These are phyloP conservation scores for Nothoprocta pentlandii DNA, from an alignment of 2,113 vertebrate genomes.

Conservation along the genomic window DNA sequence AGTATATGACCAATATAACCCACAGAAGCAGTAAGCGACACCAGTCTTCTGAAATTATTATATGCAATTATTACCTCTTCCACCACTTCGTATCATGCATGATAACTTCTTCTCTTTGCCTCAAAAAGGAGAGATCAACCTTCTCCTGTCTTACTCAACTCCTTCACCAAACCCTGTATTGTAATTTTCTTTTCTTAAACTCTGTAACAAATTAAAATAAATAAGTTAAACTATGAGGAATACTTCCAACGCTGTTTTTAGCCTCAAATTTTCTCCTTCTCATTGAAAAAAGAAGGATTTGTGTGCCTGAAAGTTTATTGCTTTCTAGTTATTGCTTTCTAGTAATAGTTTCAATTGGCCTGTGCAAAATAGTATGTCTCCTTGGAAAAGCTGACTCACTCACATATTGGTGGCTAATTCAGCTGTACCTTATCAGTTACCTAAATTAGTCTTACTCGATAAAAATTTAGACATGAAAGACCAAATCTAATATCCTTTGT, in stretches of 20 bases:
- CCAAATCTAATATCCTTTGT: not conserved
- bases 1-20: not conserved
- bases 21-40: not conserved
- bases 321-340: not conserved
- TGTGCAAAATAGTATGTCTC: not conserved
- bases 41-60: not conserved
- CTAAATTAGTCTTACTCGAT: not conserved
- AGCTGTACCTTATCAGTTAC: not conserved
- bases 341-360: not conserved
- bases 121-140: not conserved
- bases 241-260: not conserved
- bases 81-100: not conserved
- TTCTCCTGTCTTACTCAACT: not conserved
- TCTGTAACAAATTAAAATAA: not conserved
- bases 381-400: too few species aligned
- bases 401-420: not conserved
- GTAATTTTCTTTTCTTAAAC: not conserved
- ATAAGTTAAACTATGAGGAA: not conserved
- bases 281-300: not conserved
- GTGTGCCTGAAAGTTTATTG: not conserved
- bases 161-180: not conserved
- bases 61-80: not conserved
- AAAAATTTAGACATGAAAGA: not conserved
- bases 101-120: not conserved
- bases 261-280: not conserved